Percentiles rank a stretch among this genome's conserved stretches.
These are phyloP conservation scores for Amazona guildingii DNA, from an alignment of 2,113 vertebrate genomes.

Conservation along the genomic window DNA sequence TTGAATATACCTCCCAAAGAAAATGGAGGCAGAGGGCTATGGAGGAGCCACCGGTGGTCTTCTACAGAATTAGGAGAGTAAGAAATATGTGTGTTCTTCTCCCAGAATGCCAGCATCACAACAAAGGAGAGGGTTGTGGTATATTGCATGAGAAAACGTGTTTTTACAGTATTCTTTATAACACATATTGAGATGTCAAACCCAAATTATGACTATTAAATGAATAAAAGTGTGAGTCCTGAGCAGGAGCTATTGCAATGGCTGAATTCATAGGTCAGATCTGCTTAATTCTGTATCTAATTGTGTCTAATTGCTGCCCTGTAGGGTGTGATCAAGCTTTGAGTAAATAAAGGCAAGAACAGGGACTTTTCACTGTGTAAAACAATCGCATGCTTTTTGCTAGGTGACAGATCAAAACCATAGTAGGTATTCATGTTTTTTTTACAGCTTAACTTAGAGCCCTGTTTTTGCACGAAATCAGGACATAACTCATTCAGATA, in stretches of 20 bases:
- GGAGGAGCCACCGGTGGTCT: neutral
- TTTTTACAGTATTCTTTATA: neutral
- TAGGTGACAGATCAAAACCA: neutral
- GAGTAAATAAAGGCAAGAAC: neutral
- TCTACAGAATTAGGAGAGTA: neutral
- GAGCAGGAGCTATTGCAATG: neutral
- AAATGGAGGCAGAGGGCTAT: neutral
- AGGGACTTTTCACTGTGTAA: neutral
- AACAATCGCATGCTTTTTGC: neutral
- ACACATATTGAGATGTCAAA: neutral
- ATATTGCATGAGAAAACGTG: neutral
- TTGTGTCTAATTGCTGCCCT: neutral
- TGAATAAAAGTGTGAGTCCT: neutral
- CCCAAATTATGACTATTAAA: neutral
- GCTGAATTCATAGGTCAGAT: neutral
- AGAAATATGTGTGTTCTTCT: neutral
- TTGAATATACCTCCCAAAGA: neutral
- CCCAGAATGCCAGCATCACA: neutral
- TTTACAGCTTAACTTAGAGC: neutral
- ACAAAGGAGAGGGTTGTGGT: neutral
- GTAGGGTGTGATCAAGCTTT: neutral
- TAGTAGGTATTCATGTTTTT: neutral
- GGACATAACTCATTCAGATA: neutral
- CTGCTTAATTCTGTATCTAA: neutral
- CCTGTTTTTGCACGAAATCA: neutral